Evolutionary conservation across 2,888 invertebrate genomes (phyloP), one percentile per base, ranked within the genome.

Genomic region (Yponomeuta cagnagella): DNA sequence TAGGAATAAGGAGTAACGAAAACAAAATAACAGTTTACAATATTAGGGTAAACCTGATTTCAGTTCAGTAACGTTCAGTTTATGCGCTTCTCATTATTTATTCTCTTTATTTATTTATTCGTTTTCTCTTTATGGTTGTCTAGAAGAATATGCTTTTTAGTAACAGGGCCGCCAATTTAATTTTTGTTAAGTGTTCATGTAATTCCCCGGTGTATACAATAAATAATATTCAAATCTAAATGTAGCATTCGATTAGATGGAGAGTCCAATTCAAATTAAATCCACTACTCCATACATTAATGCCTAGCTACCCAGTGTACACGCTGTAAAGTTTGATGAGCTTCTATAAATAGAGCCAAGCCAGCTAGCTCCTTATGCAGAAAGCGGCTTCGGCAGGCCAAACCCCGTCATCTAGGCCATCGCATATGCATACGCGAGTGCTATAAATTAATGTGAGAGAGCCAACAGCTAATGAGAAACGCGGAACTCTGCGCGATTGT

Each of bases 391-490:
- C 15, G 52, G 52, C 52, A 10, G 68, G 52, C 48, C 52, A 15
- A 8, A 30, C 52, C 68, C 30, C 72, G 74, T 76, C 75, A 76
- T 74, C 68, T 73, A 73, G 76, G 74, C 71, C 74, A 76, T 74
- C 76, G 75, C 75, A 74, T 73, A 81, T 83, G 80, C 81, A 83
- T 84, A 84, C 84, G 84, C 80, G 72, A 73, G 72, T 72, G 74
- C 79, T 80, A 81, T 84, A 85, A 82, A 82, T 84, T 80, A 83
- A 82, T 83, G 79, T 79, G 80, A 80, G 78, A 82, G 52, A 58
- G 52, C 15, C 52, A 58, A 58, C 52, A 58, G 82, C 74, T 85
- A 84, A 86, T 84, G 79, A 80, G 82, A 82, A 82, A 86, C 77
- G 79, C 86, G 87, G 87, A 86, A 87, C 82, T 33, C 37, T 73